phyloP scores from a whole-genome alignment of 2,113 vertebrate species.

The Cyanoderma ruficeps region DNA sequence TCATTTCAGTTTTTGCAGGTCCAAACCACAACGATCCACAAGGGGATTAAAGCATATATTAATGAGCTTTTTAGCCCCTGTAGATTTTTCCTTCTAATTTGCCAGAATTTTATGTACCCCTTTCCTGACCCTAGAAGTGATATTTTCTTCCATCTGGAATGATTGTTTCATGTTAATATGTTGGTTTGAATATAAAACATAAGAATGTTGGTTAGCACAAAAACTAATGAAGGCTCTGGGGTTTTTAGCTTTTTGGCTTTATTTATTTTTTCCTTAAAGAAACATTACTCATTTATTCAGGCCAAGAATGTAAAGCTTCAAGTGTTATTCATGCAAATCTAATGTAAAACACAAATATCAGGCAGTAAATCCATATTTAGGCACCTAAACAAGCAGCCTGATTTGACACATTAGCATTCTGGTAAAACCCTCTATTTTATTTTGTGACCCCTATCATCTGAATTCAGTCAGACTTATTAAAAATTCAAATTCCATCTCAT shows the following conservation, averaged over 20 bases:
- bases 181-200: constrained; percentile 61
- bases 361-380: constrained; percentile 36
- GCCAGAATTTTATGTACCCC: constrained; percentile 66
- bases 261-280: constrained; percentile 55
- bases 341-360: constrained; percentile 37
- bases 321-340: constrained; percentile 34
- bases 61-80: constrained; percentile 63
- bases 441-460: not conserved
- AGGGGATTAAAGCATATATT: constrained; percentile 58
- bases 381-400: constrained; percentile 22
- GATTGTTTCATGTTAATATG: constrained; percentile 63
- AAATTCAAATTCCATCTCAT: not conserved
- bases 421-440: constrained; percentile 2
- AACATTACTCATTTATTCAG: constrained; percentile 38
- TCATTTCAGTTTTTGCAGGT: constrained; percentile 55
- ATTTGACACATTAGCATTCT: constrained; percentile 26
- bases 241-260: constrained; percentile 49
- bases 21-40: constrained; percentile 59
- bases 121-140: constrained; percentile 58
- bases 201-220: constrained; percentile 64
- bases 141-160: constrained; percentile 68
- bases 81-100: constrained; percentile 67
- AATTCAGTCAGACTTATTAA: not conserved
- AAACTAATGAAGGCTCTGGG: constrained; percentile 67
- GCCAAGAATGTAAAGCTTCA: constrained; percentile 44